phyloP scores from a whole-genome alignment of 2,797 vertebrate species.

The Muscicapa comitata region DNA sequence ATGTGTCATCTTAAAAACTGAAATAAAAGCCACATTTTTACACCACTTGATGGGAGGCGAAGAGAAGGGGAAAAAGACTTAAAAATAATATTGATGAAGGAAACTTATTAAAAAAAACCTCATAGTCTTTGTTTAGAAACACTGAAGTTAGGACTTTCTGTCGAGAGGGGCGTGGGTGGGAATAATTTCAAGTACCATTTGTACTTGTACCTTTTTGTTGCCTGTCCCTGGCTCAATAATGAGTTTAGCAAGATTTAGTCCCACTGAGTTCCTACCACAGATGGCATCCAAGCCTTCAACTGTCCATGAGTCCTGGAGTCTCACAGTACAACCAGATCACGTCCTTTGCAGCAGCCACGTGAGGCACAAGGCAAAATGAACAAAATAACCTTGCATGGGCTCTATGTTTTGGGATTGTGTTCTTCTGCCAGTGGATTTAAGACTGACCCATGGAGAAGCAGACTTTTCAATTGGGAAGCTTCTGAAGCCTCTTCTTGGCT shows the following conservation, averaged over 20 bases:
- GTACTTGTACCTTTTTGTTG: not conserved
- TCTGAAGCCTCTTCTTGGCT: not conserved
- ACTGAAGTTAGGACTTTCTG: not conserved
- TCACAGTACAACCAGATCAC: not conserved
- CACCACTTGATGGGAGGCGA: conserved; percentile 41
- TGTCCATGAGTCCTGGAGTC: not conserved
- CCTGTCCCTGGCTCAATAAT: not conserved
- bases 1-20: conserved; percentile 60
- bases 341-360: not conserved
- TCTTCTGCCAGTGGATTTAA: not conserved
- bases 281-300: not conserved
- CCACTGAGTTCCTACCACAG: not conserved
- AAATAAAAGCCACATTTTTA: conserved; percentile 51
- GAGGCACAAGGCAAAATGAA: not conserved
- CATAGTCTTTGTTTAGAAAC: conserved; percentile 15
- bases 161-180: not conserved
- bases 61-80: conserved; percentile 3
- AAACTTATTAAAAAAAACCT: not conserved
- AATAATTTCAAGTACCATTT: not conserved
- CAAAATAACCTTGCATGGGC: not conserved
- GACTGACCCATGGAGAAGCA: not conserved
- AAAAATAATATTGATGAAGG: conserved; percentile 2
- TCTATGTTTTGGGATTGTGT: accelerated
- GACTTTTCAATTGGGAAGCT: not conserved
- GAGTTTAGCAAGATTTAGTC: not conserved